A percentile compares a stretch with the other conserved stretches of the same genome.
phyloP scores from a whole-genome alignment of 1,140 invertebrate species.

The Diuraphis noxia region DNA sequence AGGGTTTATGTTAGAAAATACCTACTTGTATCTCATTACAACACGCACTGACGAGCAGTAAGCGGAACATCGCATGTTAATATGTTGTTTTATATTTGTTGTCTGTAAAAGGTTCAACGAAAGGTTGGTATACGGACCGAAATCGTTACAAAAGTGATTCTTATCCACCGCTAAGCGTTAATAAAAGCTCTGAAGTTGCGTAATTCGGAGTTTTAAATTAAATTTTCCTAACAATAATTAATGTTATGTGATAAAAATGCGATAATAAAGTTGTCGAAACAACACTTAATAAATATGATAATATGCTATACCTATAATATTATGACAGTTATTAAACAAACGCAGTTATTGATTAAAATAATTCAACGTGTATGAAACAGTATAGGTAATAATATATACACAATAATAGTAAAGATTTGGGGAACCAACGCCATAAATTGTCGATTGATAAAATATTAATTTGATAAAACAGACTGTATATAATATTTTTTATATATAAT shows the following conservation, averaged over 20 bases:
- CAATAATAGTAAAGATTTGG: not conserved
- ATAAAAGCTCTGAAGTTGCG: not conserved
- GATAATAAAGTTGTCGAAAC: not conserved
- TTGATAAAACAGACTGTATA: not conserved
- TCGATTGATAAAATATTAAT: not conserved
- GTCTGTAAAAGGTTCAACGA: not conserved
- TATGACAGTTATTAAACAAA: not conserved
- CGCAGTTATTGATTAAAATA: not conserved
- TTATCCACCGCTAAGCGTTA: not conserved
- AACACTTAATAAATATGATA: not conserved
- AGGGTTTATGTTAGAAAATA: not conserved
- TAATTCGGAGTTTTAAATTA: not conserved
- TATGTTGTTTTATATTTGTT: not conserved
- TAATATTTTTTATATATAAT: not conserved
- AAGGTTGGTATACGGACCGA: not conserved
- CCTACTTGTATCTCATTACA: not conserved
- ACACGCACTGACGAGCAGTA: not conserved
- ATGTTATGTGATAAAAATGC: not conserved
- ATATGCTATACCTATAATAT: no score
- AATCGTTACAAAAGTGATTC: not conserved
- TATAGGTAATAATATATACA: not conserved
- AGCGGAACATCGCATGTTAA: not conserved
- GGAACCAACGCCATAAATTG: not conserved
- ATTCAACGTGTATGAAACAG: not conserved
- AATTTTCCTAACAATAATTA: not conserved